Evolutionary conservation across 1,140 invertebrate genomes (phyloP).

Genomic region (Aethina tumida): DNA sequence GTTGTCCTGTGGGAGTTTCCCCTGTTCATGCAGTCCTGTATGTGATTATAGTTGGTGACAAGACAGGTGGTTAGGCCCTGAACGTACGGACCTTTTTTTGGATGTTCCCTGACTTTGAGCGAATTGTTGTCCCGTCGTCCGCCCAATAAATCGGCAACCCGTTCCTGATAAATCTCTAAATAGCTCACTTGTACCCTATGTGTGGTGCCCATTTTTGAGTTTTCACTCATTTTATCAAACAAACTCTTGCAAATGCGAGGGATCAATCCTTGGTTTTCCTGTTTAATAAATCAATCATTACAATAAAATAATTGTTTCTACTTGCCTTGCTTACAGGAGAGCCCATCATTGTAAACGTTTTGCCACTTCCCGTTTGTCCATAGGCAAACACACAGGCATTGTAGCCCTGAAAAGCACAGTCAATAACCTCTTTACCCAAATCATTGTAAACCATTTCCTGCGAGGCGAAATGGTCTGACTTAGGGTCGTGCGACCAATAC

Average conservation of each 20-base stretch:
- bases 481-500: conserved; percentile 74
- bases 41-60: conserved; percentile 78
- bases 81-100: conserved; percentile 84
- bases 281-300: conserved; percentile 21
- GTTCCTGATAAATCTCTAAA: conserved; percentile 88
- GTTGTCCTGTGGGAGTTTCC: conserved; percentile 73
- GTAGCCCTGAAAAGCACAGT: conserved; percentile 92
- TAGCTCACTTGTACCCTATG: conserved; percentile 78
- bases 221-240: conserved; percentile 63
- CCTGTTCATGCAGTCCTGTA: conserved; percentile 54
- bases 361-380: conserved; percentile 89
- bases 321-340: conserved; percentile 47
- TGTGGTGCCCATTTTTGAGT: conserved; percentile 70
- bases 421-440: conserved; percentile 81
- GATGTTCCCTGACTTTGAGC: conserved; percentile 84
- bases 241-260: conserved; percentile 76
- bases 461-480: conserved; percentile 62
- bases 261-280: conserved; percentile 76
- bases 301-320: not conserved
- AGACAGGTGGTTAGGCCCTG: conserved; percentile 79
- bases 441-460: conserved; percentile 82
- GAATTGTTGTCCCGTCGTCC: conserved; percentile 50
- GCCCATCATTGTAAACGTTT: conserved; percentile 99
- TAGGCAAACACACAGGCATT: conserved; percentile 97
- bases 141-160: conserved; percentile 78